Evolutionary conservation across 2,113 vertebrate genomes (phyloP).

Genomic region (Megaceryle torquata): DNA sequence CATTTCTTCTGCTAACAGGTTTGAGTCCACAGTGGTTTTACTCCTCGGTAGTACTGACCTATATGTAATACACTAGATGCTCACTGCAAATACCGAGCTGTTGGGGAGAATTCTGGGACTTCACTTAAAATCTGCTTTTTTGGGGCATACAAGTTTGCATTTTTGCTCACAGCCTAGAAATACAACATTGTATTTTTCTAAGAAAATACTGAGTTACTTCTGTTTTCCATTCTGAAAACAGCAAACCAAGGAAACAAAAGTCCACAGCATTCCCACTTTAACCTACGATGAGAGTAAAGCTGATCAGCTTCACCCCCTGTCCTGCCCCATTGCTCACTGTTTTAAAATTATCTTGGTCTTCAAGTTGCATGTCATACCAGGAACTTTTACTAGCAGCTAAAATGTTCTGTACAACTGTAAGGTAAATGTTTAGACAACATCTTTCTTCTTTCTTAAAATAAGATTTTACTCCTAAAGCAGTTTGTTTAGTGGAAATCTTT

Average conservation of each 20-base stretch:
- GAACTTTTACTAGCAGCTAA: neutral
- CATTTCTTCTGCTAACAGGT: neutral
- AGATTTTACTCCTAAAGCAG: neutral
- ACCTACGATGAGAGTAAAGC: neutral
- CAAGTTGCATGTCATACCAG: rapidly evolving
- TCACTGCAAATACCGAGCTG: neutral
- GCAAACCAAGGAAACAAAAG: neutral
- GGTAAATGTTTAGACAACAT: neutral
- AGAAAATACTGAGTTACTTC: neutral
- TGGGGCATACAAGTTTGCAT: neutral
- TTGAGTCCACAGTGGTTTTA: neutral
- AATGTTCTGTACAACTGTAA: neutral
- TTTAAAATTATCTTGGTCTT: neutral
- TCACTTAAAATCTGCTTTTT: neutral
- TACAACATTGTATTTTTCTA: neutral
- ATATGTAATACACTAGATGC: neutral
- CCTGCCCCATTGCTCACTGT: neutral
- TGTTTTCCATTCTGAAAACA: neutral
- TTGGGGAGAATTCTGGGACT: neutral
- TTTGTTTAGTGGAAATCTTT: neutral
- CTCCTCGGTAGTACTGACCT: neutral
- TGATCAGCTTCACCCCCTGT: neutral
- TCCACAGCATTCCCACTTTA: neutral
- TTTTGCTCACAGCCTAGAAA: neutral
- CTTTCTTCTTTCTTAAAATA: neutral